A percentile compares a stretch with the other conserved stretches of the same genome.
Conservation (phyloP, 2,888 invertebrate genomes). For the Strigamia transsilvanica region DNA sequence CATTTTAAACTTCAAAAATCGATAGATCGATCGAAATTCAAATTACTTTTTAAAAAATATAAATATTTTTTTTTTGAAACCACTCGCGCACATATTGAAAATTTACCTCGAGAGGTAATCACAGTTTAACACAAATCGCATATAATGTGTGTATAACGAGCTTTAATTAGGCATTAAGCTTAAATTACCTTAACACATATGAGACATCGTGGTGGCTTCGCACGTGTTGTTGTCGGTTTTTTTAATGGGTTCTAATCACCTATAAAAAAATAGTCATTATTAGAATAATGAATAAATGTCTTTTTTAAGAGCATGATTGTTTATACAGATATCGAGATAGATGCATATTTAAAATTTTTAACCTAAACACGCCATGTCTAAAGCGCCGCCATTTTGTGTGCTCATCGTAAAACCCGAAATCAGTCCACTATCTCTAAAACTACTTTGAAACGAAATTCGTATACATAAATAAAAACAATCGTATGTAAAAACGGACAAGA, state of each 20-base stretch:
- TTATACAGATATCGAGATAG: neutral
- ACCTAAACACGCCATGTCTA: slow-evolving; percentile 31
- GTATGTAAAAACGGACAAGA: neutral
- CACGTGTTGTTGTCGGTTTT: slow-evolving; percentile 3
- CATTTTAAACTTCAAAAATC: neutral
- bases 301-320: neutral
- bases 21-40: too few relatives aligned
- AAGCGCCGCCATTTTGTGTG: slow-evolving; percentile 34
- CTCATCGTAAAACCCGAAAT: neutral
- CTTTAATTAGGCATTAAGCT: slow-evolving; percentile 6
- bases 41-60: too few relatives aligned
- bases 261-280: neutral
- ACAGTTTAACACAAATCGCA: neutral
- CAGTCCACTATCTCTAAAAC: neutral
- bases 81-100: too few relatives aligned
- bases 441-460: neutral
- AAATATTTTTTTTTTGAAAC: too few relatives aligned
- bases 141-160: neutral
- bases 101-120: neutral
- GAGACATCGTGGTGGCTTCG: neutral
- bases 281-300: neutral
- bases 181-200: neutral
- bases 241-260: neutral
- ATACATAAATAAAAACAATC: neutral
- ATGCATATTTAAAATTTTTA: neutral